phyloP scores from a whole-genome alignment of 2,888 invertebrate genomes.

The Eumerus sabulonum region DNA sequence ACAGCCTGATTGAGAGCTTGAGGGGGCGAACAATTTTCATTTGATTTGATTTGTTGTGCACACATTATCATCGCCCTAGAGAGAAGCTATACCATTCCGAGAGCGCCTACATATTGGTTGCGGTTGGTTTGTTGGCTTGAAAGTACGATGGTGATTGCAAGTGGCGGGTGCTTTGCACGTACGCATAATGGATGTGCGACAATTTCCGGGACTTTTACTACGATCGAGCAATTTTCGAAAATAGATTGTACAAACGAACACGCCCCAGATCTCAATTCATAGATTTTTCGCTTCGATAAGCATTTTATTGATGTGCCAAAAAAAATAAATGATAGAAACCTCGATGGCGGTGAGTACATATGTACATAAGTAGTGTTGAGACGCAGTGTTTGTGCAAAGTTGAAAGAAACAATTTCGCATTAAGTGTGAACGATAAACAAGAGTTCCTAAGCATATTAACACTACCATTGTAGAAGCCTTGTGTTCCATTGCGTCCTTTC shows the following conservation, averaged over 20 bases:
- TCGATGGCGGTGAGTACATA: slow-evolving; percentile 3
- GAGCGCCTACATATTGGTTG: neutral
- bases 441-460: slow-evolving; percentile 52
- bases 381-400: neutral
- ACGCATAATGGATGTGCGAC: slow-evolving; percentile 66
- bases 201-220: slow-evolving; percentile 57
- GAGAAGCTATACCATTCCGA: slow-evolving; percentile 6
- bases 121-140: too few relatives aligned
- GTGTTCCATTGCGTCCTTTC: neutral
- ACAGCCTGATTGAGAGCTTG: slow-evolving; percentile 56
- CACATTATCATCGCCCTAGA: slow-evolving; percentile 69
- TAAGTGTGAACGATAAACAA: slow-evolving; percentile 67
- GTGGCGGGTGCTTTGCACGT: slow-evolving; percentile 18
- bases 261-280: slow-evolving; percentile 36
- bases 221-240: slow-evolving; percentile 52
- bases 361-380: neutral
- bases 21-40: slow-evolving; percentile 50
- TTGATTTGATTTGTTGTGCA: slow-evolving; percentile 72
- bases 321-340: too few relatives aligned
- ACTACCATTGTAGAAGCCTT: slow-evolving; percentile 29
- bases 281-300: slow-evolving; percentile 63
- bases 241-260: slow-evolving; percentile 57
- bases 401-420: slow-evolving; percentile 53
- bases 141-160: too few relatives aligned
- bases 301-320: slow-evolving; percentile 12